phyloP scores from a whole-genome alignment of 2,888 invertebrate species.

The Napeogenes inachia region DNA sequence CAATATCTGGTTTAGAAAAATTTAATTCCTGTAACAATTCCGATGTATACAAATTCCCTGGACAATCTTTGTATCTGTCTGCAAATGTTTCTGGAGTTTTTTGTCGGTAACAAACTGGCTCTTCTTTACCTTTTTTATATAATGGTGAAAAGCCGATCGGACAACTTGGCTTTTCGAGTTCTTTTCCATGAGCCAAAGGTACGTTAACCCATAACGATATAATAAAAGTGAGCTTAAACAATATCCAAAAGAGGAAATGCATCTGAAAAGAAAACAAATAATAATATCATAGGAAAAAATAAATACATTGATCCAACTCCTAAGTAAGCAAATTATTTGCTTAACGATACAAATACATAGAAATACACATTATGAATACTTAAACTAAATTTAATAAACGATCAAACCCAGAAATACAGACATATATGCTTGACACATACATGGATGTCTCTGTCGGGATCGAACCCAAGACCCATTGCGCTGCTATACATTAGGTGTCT shows the following conservation, averaged over 20 bases:
- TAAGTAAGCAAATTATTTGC: no score
- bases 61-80: slow-evolving; percentile 58
- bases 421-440: no score
- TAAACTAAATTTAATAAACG: no score
- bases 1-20: slow-evolving; percentile 41
- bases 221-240: slow-evolving; percentile 13
- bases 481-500: no score
- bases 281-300: no score
- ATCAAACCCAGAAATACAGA: no score
- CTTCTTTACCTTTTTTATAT: slow-evolving; percentile 36
- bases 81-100: slow-evolving; percentile 60
- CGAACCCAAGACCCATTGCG: no score
- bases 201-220: slow-evolving; percentile 17
- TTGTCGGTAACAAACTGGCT: slow-evolving; percentile 54
- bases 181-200: slow-evolving; percentile 7
- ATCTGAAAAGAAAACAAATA: slow-evolving; percentile 21
- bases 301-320: no score
- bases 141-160: slow-evolving; percentile 60
- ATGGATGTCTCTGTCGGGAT: no score
- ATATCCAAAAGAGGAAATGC: neutral
- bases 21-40: slow-evolving; percentile 49
- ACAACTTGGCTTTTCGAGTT: slow-evolving; percentile 36
- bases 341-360: no score
- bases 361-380: no score
- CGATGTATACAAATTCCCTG: slow-evolving; percentile 56